Evolutionary conservation across 2,888 invertebrate genomes (phyloP).

Genomic region (Hofmannophila pseudospretella): DNA sequence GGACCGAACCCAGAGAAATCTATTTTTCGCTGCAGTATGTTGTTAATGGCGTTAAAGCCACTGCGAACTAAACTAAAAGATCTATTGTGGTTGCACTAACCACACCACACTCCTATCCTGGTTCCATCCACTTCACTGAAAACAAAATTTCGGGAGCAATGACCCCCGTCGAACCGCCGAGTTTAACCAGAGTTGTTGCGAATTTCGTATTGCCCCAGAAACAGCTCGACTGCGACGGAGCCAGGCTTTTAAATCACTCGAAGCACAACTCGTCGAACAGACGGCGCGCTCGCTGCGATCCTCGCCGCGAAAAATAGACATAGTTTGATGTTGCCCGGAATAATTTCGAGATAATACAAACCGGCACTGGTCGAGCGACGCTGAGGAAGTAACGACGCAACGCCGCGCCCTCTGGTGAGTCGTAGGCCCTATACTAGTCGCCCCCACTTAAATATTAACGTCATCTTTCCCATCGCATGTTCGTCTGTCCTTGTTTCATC

Average conservation of each 20-base stretch:
- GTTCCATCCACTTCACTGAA: not conserved
- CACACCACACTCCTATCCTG: too few relatives aligned
- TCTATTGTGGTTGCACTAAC: too few relatives aligned
- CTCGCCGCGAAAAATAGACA: constrained; percentile 69
- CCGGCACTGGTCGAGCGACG: constrained; percentile 50
- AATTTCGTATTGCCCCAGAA: constrained; percentile 62
- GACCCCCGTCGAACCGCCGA: not conserved
- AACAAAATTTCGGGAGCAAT: constrained; percentile 3
- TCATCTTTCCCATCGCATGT: constrained; percentile 15
- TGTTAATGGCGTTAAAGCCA: too few relatives aligned
- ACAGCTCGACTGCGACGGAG: constrained; percentile 48
- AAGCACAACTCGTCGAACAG: constrained; percentile 50
- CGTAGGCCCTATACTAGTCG: constrained; percentile 5
- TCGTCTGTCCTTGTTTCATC: constrained; percentile 34
- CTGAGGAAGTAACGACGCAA: constrained; percentile 45
- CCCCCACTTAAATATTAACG: constrained; percentile 8
- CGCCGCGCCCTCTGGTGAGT: constrained; percentile 64
- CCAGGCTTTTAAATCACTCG: constrained; percentile 63
- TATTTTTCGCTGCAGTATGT: too few relatives aligned
- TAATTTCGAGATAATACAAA: constrained; percentile 60
- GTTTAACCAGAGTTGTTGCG: constrained; percentile 23
- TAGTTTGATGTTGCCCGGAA: constrained; percentile 63
- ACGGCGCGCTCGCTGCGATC: constrained; percentile 43
- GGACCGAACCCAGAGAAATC: too few relatives aligned
- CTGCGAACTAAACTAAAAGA: too few relatives aligned